These are phyloP conservation scores for Tipula unca DNA, from an alignment of 2,888 invertebrate species.

Conservation along the genomic window DNA sequence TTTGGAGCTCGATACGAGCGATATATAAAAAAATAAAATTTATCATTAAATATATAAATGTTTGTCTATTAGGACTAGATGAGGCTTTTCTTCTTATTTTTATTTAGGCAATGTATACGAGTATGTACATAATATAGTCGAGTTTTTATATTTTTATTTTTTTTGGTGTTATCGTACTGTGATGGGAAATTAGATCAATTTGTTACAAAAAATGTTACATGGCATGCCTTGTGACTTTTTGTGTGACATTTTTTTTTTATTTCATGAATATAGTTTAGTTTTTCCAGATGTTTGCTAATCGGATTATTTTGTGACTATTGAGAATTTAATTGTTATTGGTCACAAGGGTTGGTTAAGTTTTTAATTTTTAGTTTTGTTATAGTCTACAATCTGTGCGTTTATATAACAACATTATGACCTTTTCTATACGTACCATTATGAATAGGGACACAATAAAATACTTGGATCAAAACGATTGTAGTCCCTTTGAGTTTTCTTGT, in stretches of 20 bases:
- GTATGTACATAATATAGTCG: too few species aligned
- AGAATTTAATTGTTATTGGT: background rate
- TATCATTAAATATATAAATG: background rate
- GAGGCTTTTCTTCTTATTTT: background rate
- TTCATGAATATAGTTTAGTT: background rate
- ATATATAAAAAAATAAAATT: background rate
- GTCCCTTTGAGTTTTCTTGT: too few species aligned
- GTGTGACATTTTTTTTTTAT: background rate
- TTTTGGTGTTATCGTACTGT: background rate
- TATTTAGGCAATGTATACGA: background rate
- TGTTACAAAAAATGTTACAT: background rate
- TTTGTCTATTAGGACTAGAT: background rate
- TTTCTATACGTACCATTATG: too few species aligned
- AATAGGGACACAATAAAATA: too few species aligned
- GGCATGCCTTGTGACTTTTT: background rate
- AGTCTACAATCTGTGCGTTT: background rate
- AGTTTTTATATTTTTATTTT: background rate
- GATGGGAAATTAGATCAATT: background rate
- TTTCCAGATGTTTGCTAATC: background rate
- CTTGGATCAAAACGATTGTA: too few species aligned
- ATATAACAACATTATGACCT: too few species aligned
- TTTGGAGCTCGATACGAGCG: background rate
- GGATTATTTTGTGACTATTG: background rate
- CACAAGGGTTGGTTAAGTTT: background rate
- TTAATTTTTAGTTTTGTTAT: background rate